Base-by-base conservation (phyloP, 2,797 vertebrate species). In the Sorex maritimensis region DNA sequence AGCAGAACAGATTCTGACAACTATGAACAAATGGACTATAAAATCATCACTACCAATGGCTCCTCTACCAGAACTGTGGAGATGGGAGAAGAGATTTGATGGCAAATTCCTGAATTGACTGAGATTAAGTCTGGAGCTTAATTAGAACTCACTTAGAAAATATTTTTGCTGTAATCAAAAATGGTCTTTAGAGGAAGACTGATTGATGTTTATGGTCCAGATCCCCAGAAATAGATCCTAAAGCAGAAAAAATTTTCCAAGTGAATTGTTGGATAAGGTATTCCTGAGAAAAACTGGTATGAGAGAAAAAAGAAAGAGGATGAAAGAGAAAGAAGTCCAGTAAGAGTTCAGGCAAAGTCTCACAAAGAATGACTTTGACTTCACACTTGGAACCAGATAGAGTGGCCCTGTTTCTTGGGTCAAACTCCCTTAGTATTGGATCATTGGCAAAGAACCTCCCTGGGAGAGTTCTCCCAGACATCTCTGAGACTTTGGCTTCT, bases 131-230 rank as follows among this genome's bases (percentile, higher is more conserved):
- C 28, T 79, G 26, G 81, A 23, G 3, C 91, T 83, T 78, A 67
- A 2, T 87, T 61, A 79, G 34, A 95, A 80, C 80, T 82, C 30
- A 65, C 13, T 78, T 84, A 41, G 38, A 81, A 67, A 63, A 67
- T 78, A 72, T 88, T 87, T 78, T 46, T 82, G 44, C 55, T 68
- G 79, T 72, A 63, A 86, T 90, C 74, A 9, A 91, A 74, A 92
- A 77, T 4, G 28, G 12, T 46, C 9, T 86, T 86, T 14, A 82
- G 82, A 88, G 28, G 34, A 46, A 93, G 21, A 77, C 58, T 85
- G 61, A 79, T 46, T 68, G 28, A 58, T n/a, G 3, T 38, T 23
- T 69, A 34, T 72, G 24, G 86, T 75, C 74, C 49, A 88, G 52
- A 77, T 86, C 2, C 41, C 55, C 63, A 72, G 73, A 91, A 81